These are phyloP conservation scores for Vidua macroura DNA, from an alignment of 2,113 vertebrate genomes.

Conservation along the genomic window DNA sequence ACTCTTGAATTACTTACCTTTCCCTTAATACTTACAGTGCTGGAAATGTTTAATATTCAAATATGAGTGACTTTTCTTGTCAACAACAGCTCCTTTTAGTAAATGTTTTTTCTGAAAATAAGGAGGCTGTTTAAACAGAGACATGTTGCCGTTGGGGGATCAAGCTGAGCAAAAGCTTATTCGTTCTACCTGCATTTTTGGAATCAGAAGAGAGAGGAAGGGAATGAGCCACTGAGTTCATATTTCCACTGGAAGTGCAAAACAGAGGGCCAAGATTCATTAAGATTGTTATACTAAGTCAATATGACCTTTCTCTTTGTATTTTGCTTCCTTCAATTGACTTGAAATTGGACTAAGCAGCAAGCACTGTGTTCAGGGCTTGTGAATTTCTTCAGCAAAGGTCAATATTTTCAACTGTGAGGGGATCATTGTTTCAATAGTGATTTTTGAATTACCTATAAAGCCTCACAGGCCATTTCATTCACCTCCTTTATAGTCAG, in stretches of 20 bases:
- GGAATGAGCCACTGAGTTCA: neutral
- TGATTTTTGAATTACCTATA: neutral
- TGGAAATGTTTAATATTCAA: conserved; percentile 12
- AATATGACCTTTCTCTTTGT: conserved; percentile 22
- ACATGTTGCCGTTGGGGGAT: neutral
- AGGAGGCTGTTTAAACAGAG: neutral
- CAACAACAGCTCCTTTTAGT: neutral
- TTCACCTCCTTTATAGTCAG: neutral
- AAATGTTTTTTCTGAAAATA: conserved; percentile 6
- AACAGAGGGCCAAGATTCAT: neutral
- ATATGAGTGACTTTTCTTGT: neutral
- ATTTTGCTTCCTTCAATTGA: conserved; percentile 47
- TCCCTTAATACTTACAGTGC: neutral
- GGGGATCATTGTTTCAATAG: neutral
- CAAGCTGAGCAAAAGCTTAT: neutral
- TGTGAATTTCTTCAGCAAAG: neutral
- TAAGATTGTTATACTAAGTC: neutral
- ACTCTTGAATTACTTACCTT: neutral
- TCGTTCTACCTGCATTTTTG: neutral
- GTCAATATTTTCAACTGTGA: neutral
- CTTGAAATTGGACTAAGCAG: neutral
- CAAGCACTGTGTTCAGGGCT: neutral
- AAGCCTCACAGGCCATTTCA: neutral
- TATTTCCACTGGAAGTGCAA: conserved; percentile 17
- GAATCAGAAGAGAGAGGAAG: neutral